Evolutionary conservation across 1,140 invertebrate species (phyloP), one percentile per base, ranked within the genome.

Genomic region (Drosophila melanica): DNA sequence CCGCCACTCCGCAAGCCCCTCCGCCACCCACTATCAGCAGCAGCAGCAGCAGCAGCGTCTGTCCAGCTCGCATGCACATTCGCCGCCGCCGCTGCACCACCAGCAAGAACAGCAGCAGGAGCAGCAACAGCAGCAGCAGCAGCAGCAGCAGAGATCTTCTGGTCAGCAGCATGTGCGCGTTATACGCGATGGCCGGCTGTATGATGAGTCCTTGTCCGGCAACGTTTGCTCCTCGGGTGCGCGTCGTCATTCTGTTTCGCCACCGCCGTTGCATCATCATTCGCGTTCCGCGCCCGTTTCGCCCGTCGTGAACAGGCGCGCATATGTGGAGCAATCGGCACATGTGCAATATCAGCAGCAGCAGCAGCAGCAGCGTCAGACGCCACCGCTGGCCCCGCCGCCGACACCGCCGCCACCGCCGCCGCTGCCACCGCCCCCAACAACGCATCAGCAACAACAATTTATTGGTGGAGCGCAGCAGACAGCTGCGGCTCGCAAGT

Each of bases 161-260:
- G 50, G 35, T 9, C 68, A 72, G 45, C 81, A 85, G 23, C 90
- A 91, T 69, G 90, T 91, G 51, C 90, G 90, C 6, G 90, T 91
- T 14, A 91, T 91, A 51, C 77, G 90, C 65, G 90, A 91, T 60
- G 90, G 90, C 18, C 90, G 90, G 12, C 54, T 91, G 41, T 90
- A 91, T 50, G 90, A 91, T 42, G 90, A 91, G 37, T 45, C 79
- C 2, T 1, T 37, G 12, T 18, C 45, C 7, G 42, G 50, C 72
- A 62, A 11, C 30, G 35, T 4, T 59, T 50, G 50, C 39, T 14
- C 55, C 18, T 63, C 82, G 37, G 57, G 64, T 14, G 45, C 70
- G 16, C 75, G 85, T 44, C 67, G 86, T 3, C 82, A 79, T 30
- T 91, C 90, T 9, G 90, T 90, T n/a, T 91, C 90, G 39, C 90